Evolutionary conservation across 2,888 invertebrate species (phyloP).

Genomic region (Pyrrhosoma nymphula): DNA sequence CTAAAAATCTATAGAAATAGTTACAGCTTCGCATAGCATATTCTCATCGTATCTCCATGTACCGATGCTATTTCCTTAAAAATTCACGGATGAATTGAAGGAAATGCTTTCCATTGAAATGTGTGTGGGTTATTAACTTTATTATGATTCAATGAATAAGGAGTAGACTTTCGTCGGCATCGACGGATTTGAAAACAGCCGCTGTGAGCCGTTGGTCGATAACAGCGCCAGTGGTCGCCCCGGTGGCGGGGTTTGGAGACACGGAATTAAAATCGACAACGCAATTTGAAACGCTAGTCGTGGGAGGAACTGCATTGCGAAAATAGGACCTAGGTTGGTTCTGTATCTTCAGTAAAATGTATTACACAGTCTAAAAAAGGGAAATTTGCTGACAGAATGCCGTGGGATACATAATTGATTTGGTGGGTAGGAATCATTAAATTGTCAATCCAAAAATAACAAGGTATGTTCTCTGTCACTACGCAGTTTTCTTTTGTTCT

Average conservation of each 20-base stretch:
- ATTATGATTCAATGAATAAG: no score
- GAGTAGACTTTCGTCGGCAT: neutral
- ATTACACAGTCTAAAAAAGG: neutral
- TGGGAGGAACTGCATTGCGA: slow-evolving; percentile 3
- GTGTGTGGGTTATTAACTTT: no score
- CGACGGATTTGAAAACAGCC: neutral
- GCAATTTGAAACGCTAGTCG: neutral
- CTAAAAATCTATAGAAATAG: no score
- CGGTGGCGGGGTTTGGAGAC: neutral
- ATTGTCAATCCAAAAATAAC: neutral
- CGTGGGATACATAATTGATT: neutral
- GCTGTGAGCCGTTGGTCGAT: neutral
- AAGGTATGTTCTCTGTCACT: no score
- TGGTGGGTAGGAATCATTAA: neutral
- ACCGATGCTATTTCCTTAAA: no score
- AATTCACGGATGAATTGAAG: no score
- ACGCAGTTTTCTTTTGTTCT: no score
- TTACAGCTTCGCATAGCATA: no score
- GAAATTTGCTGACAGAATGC: neutral
- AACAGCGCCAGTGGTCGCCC: neutral
- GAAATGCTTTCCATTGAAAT: no score
- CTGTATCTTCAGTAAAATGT: neutral
- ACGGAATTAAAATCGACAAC: slow-evolving; percentile 1
- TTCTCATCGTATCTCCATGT: no score
- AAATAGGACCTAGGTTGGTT: neutral